phyloP scores from a whole-genome alignment of 2,113 vertebrate species.

The Rhineura floridana region DNA sequence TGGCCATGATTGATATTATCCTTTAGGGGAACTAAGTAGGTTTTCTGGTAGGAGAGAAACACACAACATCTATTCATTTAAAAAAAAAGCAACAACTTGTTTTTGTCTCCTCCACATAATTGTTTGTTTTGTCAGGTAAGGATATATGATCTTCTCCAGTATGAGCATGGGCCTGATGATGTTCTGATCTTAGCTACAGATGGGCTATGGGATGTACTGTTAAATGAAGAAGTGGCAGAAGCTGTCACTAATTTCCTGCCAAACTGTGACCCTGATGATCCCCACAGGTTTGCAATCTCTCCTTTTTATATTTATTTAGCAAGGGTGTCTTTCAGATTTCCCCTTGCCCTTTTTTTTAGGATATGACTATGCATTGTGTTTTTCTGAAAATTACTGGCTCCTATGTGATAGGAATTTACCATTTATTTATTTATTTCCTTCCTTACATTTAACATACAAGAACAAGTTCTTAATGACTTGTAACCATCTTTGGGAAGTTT shows the following conservation, averaged over 20 bases:
- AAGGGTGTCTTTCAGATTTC: neutral
- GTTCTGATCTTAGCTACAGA: constrained; percentile 94
- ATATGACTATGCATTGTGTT: neutral
- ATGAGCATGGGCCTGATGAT: constrained; percentile 89
- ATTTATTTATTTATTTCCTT: too few species aligned
- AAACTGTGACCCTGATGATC: constrained; percentile 96
- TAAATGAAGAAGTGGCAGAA: constrained; percentile 95
- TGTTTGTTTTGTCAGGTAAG: constrained; percentile 81
- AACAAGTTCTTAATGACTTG: neutral
- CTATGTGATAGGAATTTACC: neutral
- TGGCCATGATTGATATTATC: neutral
- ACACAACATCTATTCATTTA: neutral
- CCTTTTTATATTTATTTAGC: accelerated
- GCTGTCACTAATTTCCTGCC: constrained; percentile 90
- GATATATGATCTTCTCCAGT: constrained; percentile 87
- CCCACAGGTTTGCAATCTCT: constrained; percentile 84
- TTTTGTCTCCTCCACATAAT: neutral
- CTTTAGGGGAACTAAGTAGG: neutral
- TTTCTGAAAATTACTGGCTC: accelerated
- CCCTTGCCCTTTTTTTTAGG: neutral
- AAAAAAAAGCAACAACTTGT: neutral
- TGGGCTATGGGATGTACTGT: constrained; percentile 96
- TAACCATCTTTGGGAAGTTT: neutral
- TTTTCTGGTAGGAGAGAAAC: neutral
- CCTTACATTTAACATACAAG: too few species aligned